Conservation (phyloP, 2,888 invertebrate species). For the Epistrophella euchroma region DNA sequence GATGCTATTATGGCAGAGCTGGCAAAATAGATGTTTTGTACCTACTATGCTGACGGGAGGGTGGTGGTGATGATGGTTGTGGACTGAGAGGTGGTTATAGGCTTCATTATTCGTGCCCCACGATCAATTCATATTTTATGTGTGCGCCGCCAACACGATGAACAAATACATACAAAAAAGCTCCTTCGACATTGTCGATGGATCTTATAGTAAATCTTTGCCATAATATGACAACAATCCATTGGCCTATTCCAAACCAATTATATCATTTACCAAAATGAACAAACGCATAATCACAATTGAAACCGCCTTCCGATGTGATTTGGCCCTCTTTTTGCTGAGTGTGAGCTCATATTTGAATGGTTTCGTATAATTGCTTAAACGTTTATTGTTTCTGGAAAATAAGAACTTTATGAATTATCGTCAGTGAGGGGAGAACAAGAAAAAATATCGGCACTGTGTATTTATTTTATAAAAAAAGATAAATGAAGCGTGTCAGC, state of each 20-base stretch:
- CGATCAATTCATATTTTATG: conserved; percentile 64
- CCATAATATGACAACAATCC: conserved; percentile 23
- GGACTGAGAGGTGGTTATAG: conserved; percentile 30
- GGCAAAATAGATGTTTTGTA: conserved; percentile 14
- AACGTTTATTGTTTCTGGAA: conserved; percentile 62
- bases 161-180: neutral
- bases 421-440: conserved; percentile 42
- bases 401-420: conserved; percentile 54
- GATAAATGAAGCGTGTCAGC: conserved; percentile 51
- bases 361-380: conserved; percentile 51
- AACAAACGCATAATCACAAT: conserved; percentile 71
- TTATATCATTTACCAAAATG: conserved; percentile 73
- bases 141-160: conserved; percentile 15
- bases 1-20: conserved; percentile 49
- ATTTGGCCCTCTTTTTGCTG: conserved; percentile 37
- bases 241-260: conserved; percentile 52
- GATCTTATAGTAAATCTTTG: neutral
- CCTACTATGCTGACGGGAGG: neutral
- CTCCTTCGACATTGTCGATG: conserved; percentile 20
- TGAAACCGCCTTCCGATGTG: conserved; percentile 69
- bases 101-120: conserved; percentile 49
- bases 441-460: conserved; percentile 7
- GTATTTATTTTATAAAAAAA: neutral
- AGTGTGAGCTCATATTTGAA: conserved; percentile 7
- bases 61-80: neutral